Evolutionary conservation across 2,888 invertebrate species (phyloP), one percentile per base, ranked within the genome.

Genomic region (Philereme transversata): DNA sequence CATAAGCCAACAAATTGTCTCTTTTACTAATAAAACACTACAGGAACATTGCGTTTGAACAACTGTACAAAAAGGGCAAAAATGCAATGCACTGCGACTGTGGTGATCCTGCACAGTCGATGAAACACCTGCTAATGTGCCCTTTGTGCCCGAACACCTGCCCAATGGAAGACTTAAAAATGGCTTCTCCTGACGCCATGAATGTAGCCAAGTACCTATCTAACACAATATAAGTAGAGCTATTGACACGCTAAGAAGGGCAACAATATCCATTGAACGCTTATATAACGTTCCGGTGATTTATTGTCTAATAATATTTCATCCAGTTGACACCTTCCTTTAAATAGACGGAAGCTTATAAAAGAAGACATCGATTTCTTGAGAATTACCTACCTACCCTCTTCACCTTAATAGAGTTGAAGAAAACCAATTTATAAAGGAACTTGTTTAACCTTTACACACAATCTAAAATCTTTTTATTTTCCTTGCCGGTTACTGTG

Each of bases 371-470:
- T 46, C 52, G 51, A 62, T 58, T 66, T 48, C 64, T 55, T 58
- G 48, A 64, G 53, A 64, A 64, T 64, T 67, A 64, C 57, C 51
- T 67, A 64, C 57, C 51, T 66, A 62, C 48, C 57, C 9, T 60
- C 44, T 51, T 55, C 40, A 47, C 61, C 52, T 59, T 51, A 62
- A 62, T 58, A 61, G 43, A 59, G 66, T 64, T 65, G 61, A 64
- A 69, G 63, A 57, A 69, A 71, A 63, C 51, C 54, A 68, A 67
- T 65, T 67, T 64, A 53, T 56, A 67, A 70, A 63, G 48, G 57
- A 57, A 41, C 55, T 53, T 49, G 44, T 57, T 61, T 61, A 46
- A 57, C 50, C 46, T 51, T 55, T 45, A 22, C 46, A 47, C 50
- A 5, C 4, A 43, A 11, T 50, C n/a, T n/a, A n/a, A 40, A 38